Conservation (phyloP, 2,888 invertebrate species). For the Sphaerophoria taeniata region DNA sequence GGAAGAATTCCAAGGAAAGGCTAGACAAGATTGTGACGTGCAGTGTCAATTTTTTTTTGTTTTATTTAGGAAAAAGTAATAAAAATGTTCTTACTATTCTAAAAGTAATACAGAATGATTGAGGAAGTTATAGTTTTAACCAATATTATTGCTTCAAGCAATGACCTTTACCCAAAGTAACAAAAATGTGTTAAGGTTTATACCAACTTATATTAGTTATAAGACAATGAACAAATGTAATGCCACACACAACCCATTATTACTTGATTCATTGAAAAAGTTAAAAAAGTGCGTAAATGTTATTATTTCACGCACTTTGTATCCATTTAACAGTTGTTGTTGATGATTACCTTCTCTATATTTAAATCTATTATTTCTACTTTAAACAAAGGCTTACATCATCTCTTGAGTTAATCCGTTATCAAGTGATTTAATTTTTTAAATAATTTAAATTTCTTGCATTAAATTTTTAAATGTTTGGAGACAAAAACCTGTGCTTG, state of each 20-base stretch:
- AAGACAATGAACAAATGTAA: no score
- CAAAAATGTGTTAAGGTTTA: no score
- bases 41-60: not conserved
- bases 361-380: conserved; percentile 18
- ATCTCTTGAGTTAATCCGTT: conserved; percentile 49
- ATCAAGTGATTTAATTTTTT: conserved; percentile 18
- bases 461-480: conserved; percentile 3
- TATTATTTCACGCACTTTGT: conserved; percentile 27
- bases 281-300: not conserved
- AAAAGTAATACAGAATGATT: no score
- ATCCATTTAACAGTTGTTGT: conserved; percentile 34
- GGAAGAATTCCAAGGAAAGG: conserved; percentile 3
- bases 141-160: no score
- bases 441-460: conserved; percentile 20
- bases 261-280: conserved; percentile 53
- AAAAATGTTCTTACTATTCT: no score
- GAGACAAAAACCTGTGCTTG: not conserved
- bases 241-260: conserved; percentile 31
- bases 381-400: conserved; percentile 38
- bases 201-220: no score
- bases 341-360: conserved; percentile 36
- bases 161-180: no score
- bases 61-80: not conserved
- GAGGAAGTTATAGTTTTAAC: no score
- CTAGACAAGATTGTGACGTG: conserved; percentile 1